Base-by-base conservation (phyloP, 1,140 invertebrate species). In the Rhyacophila brunnea region DNA sequence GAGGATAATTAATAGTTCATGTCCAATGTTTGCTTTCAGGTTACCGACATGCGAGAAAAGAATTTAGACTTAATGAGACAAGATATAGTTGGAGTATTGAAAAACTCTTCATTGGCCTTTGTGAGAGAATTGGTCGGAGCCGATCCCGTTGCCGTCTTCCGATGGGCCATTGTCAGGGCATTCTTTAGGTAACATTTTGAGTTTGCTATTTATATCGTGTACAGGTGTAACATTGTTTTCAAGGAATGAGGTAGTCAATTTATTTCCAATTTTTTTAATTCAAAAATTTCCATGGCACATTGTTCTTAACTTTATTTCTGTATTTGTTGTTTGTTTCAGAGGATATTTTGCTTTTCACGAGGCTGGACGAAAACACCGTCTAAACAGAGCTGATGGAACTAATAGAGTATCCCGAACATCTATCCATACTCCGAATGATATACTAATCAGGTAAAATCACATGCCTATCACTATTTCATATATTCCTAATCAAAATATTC, bases 61-160 rank as follows among this genome's bases (percentile, higher is more conserved):
- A 98, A 98, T 79, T 78, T 95, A 58, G 95, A 98, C 75, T 79
- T 96, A 17, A 95, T 98, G 87, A 80, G 94, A 58, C 91, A 92
- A 58, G 95, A 98, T 69, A 93, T 98, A 45, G 91, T 97, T 40
- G 88, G 89, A 35, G 91, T 96, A 7, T 72, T 98, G 49, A 98
- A 98, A 78, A 96, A 94, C 75, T 95, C 92, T 60, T 92, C 87
- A 23, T 83, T 94, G 70, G 89, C 92, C 2, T 96, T 98, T 75
- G 93, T 98, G 1, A 81, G 94, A 23, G 94, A 97, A 75, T 77
- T 98, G 32, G 93, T 97, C 42, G 93, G 93, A 14, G 89, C 91
- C 13, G 94, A 97, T 79, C 95, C 95, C 0, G 92, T 97, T 0
- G 95, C 95, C 17, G 91, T 97, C 6, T 94, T 96, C 69, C 81